Percentiles rank a stretch among this genome's conserved stretches.
These are phyloP conservation scores for Gonatopus flavifemur DNA, from an alignment of 1,140 invertebrate genomes.

Conservation along the genomic window DNA sequence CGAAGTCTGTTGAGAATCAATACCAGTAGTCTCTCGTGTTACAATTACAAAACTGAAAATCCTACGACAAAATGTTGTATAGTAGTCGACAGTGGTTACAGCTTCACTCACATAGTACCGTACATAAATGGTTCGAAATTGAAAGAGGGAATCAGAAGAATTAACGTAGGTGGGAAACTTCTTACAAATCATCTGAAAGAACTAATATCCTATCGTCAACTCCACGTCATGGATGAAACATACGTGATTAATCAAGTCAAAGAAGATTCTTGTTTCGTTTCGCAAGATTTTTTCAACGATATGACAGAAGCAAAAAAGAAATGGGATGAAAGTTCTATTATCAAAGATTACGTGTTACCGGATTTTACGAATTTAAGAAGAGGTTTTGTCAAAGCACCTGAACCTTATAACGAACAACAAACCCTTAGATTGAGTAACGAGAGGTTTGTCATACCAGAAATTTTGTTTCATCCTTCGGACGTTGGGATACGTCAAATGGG, in stretches of 20 bases:
- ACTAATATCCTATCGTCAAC: conserved; percentile 92
- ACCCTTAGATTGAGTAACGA: conserved; percentile 88
- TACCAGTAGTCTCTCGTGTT: conserved; percentile 70
- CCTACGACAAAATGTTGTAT: conserved; percentile 73
- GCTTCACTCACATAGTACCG: conserved; percentile 93
- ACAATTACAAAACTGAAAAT: conserved; percentile 63
- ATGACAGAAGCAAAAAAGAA: conserved; percentile 76
- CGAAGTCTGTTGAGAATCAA: conserved; percentile 81
- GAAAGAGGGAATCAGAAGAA: conserved; percentile 75
- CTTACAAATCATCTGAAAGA: conserved; percentile 99
- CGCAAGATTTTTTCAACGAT: conserved; percentile 81
- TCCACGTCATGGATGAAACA: conserved; percentile 99
- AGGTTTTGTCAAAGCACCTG: conserved; percentile 73
- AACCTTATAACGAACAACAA: conserved; percentile 72
- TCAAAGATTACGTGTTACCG: conserved; percentile 91
- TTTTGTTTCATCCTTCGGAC: conserved; percentile 94
- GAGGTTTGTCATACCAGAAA: conserved; percentile 89
- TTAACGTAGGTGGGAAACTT: conserved; percentile 96
- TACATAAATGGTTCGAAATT: conserved; percentile 89
- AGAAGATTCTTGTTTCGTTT: conserved; percentile 96
- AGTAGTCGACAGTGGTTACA: conserved; percentile 92
- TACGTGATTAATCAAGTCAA: conserved; percentile 99
- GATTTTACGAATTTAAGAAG: conserved; percentile 87
- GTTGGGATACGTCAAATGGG: conserved; percentile 94
- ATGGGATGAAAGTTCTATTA: conserved; percentile 68